phyloP scores from a whole-genome alignment of 2,113 vertebrate species.

The Crotophaga sulcirostris region DNA sequence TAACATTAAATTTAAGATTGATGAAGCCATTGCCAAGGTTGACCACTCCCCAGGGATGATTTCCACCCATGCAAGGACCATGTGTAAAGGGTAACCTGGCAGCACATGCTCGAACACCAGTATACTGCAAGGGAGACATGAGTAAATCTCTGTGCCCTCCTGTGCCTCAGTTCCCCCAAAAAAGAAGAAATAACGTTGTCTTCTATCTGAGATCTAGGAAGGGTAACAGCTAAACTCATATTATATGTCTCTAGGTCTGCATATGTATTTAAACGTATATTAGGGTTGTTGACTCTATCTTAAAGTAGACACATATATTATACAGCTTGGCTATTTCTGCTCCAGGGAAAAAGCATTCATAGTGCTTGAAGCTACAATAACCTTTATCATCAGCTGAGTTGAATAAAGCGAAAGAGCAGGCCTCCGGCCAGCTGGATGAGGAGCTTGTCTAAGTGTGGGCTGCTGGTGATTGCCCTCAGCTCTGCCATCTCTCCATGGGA shows the following conservation, averaged over 20 bases:
- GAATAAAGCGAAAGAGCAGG: background rate
- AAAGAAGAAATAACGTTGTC: background rate
- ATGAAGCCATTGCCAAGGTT: background rate
- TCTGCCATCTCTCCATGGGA: accelerated
- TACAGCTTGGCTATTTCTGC: background rate
- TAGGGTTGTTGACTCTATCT: background rate
- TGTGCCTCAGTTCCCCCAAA: background rate
- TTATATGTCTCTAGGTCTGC: background rate
- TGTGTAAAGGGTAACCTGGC: background rate
- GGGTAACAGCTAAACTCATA: background rate
- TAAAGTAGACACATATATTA: background rate
- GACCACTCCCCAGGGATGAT: too few relatives aligned
- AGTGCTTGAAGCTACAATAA: background rate
- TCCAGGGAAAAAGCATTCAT: background rate
- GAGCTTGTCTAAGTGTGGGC: background rate
- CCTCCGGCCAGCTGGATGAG: background rate
- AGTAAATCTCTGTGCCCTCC: background rate
- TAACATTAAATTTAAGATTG: background rate
- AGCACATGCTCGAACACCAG: background rate
- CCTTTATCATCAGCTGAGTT: background rate
- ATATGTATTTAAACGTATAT: background rate
- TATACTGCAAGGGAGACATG: background rate
- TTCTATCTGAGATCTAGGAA: background rate
- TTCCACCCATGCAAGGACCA: background rate
- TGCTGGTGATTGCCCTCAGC: background rate